Evolutionary conservation across 2,113 vertebrate species (phyloP).

Genomic region (Macrotis lagotis): DNA sequence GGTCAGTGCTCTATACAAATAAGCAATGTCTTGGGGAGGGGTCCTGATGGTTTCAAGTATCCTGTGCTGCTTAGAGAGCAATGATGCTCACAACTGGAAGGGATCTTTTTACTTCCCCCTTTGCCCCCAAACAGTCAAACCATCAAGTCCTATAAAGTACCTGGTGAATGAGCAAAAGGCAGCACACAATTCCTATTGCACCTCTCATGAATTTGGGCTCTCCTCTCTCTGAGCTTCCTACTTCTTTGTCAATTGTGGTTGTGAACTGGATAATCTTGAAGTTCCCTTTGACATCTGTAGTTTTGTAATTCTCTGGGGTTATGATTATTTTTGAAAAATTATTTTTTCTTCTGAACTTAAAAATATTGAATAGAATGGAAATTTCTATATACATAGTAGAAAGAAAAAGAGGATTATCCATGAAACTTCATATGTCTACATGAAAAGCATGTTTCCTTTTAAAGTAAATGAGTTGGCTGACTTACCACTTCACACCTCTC

Average conservation of each 20-base stretch:
- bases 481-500: too few relatives aligned
- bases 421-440: background rate
- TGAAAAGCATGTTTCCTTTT: background rate
- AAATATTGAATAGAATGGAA: background rate
- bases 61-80: background rate
- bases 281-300: background rate
- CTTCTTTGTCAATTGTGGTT: background rate
- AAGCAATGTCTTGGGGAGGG: background rate
- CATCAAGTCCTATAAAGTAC: background rate
- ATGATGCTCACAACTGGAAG: background rate
- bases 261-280: background rate
- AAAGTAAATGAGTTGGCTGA: too few relatives aligned
- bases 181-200: background rate
- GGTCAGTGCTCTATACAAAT: too few relatives aligned
- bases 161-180: background rate
- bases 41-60: background rate
- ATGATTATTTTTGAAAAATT: background rate
- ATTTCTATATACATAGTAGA: background rate
- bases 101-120: background rate
- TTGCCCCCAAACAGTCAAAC: background rate
- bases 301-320: background rate
- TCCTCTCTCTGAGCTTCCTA: background rate
- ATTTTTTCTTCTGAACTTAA: background rate
- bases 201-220: background rate
- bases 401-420: background rate